A percentile compares a stretch with the other conserved stretches of the same genome.
phyloP scores from a whole-genome alignment of 1,140 invertebrate species.

The Heliconius hermathena region DNA sequence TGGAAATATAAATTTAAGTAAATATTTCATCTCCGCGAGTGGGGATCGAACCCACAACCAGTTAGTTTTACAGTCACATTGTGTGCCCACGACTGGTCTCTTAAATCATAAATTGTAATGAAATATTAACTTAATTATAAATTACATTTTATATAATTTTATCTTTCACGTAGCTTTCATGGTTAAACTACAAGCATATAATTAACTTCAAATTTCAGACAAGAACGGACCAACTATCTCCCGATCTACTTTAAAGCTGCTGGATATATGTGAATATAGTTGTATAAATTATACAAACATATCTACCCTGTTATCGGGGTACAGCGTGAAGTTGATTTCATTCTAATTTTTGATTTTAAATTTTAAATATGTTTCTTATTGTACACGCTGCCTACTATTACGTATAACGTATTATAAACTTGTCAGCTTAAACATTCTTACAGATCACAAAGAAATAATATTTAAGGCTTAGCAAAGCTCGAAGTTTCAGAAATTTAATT shows the following conservation, averaged over 20 bases:
- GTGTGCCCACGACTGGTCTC: too few species aligned
- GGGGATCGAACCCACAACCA: too few species aligned
- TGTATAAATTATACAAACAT: not conserved
- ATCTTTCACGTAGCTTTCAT: too few species aligned
- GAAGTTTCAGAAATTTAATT: constrained; percentile 5
- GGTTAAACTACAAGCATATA: not conserved
- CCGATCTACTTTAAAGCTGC: not conserved
- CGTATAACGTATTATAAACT: not conserved
- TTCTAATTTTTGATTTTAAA: too few species aligned
- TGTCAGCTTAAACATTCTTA: not conserved
- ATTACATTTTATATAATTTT: too few species aligned
- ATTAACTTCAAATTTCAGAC: not conserved
- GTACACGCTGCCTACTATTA: not conserved
- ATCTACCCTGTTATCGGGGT: too few species aligned
- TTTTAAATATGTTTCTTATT: not conserved
- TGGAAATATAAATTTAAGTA: too few species aligned
- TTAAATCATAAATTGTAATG: too few species aligned
- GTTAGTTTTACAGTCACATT: too few species aligned
- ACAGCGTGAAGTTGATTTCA: too few species aligned
- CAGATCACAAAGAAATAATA: not conserved
- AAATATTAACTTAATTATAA: too few species aligned
- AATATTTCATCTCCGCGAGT: too few species aligned
- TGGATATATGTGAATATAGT: not conserved
- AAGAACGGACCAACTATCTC: not conserved
- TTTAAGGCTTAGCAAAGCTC: not conserved